Evolutionary conservation across 2,797 vertebrate genomes (phyloP), one percentile per base, ranked within the genome.

Genomic region (Allobates femoralis): DNA sequence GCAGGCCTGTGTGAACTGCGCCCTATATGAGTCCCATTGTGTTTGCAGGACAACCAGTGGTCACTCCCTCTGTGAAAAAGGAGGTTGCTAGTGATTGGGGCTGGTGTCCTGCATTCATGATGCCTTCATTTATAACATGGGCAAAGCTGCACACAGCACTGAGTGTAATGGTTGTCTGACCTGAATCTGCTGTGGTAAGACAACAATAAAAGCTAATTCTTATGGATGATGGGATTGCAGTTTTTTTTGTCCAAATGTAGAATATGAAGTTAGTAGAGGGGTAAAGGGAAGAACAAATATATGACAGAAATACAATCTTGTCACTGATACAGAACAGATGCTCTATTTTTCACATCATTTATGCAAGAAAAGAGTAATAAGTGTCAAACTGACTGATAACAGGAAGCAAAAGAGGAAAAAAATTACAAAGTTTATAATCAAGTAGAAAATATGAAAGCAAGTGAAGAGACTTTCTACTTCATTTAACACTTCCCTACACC

Each of bases 241-340:
- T n/a, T n/a, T n/a, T n/a, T n/a, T n/a, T n/a, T n/a, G n/a, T n/a
- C n/a, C 46, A 46, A 74, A 74, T 12, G 23, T n/a, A 50, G 23
- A 74, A 26, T 74, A 46, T 50, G 16, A 16, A 26, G n/a, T 73
- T 41, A 79, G 55, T 37, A 58, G 30, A 37, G 18, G n/a, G 55
- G 14, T 79, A 26, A 79, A 83, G 16, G 32, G 23, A 83, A 82
- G 23, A 15, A 58, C 34, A 14, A 37, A 81, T 23, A 37, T 15
- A 58, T 8, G 32, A 83, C 67, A 74, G 66, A 83, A 73, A 46
- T 46, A 55, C 53, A 83, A 74, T 74, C 81, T 79, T 53, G 26
- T 67, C 53, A 62, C 62, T 83, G 86, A 87, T 83, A 83, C 60
- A 71, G 32, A 78, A 56, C 86, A 87, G 86, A 87, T 83, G 81